Conservation (phyloP, 1,140 invertebrate species). For the Eupristina koningsbergeri region DNA sequence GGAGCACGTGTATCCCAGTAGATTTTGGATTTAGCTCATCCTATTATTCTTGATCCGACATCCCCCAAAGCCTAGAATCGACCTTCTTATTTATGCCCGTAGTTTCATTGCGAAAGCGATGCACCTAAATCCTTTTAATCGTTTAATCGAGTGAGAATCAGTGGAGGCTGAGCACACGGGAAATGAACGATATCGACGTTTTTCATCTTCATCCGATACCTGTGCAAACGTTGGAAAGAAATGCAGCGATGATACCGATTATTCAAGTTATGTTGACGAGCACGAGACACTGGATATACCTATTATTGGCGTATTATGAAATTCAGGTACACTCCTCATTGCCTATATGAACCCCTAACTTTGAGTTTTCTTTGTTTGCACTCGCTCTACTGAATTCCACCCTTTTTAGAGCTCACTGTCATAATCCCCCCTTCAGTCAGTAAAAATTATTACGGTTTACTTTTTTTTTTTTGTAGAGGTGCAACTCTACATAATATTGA, state of each 20-base stretch:
- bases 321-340: not conserved
- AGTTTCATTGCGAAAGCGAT: conserved; percentile 42
- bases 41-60: conserved; percentile 13
- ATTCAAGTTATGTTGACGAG: no score
- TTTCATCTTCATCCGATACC: not conserved
- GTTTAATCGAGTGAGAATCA: conserved; percentile 53
- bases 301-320: no score
- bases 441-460: not conserved
- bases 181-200: not conserved
- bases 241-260: not conserved
- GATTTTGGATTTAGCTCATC: not conserved
- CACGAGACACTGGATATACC: no score
- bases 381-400: not conserved
- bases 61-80: not conserved
- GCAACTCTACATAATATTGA: not conserved
- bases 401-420: not conserved
- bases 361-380: not conserved
- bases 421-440: no score
- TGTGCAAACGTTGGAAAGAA: not conserved
- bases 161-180: not conserved
- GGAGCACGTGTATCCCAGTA: not conserved
- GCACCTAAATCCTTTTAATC: conserved; percentile 59
- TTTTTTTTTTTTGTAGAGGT: not conserved
- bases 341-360: no score
- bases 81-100: not conserved